phyloP scores from a whole-genome alignment of 2,797 vertebrate genomes.

The Paratrypauchen microcephalus region DNA sequence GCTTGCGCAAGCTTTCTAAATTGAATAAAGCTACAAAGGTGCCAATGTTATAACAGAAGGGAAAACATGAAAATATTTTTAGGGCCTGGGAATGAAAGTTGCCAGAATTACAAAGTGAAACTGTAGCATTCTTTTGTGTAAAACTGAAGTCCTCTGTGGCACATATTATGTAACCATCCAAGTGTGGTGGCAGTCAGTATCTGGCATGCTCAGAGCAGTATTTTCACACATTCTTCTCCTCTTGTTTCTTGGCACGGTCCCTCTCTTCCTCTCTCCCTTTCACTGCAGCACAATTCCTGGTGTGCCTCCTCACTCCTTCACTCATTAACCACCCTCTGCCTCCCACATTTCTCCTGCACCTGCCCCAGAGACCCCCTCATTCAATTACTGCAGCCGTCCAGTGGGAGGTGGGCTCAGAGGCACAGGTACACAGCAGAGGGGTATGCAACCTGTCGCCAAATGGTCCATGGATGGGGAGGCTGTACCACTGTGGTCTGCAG shows the following conservation, averaged over 20 bases:
- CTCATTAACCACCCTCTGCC: constrained; percentile 49
- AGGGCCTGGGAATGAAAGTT: background rate
- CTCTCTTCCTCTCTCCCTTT: background rate
- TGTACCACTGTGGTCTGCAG: constrained; percentile 5
- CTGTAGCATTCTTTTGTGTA: background rate
- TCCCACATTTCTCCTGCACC: constrained; percentile 45
- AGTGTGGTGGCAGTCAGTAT: constrained; percentile 20
- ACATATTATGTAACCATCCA: constrained; percentile 50
- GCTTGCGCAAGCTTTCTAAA: background rate
- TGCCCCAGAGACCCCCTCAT: constrained; percentile 61
- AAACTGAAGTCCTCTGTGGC: constrained; percentile 21
- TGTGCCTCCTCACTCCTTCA: constrained; percentile 30
- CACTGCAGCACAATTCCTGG: background rate
- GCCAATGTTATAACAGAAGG: too few species aligned
- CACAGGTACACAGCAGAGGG: constrained; percentile 49
- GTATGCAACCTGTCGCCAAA: constrained; percentile 44
- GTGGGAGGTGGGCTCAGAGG: constrained; percentile 44
- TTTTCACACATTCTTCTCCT: constrained; percentile 14
- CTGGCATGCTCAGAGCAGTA: constrained; percentile 34
- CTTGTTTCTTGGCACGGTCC: constrained; percentile 4
- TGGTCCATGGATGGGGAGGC: constrained; percentile 27
- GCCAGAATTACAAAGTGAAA: background rate
- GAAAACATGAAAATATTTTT: background rate
- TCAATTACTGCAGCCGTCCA: constrained; percentile 62
- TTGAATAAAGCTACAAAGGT: background rate